Conservation (phyloP, 30 jellyfish, hydroid and myxozoan species). For the Chrysaora quinquecirrha region DNA sequence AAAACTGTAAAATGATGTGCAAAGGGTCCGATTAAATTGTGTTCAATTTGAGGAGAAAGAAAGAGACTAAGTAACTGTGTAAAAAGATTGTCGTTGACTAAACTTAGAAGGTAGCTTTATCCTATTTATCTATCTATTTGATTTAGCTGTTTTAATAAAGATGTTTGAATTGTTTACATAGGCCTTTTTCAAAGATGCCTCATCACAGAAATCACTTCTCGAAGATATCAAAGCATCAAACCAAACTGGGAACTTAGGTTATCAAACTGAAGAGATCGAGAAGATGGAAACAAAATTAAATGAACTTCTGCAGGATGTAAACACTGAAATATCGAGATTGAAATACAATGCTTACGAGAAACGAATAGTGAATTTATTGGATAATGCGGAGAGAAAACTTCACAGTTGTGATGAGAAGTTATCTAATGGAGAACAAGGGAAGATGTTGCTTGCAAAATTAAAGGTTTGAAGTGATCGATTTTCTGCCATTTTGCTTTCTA, state of each 20-base stretch:
- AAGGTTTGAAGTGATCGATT: constrained; percentile 50
- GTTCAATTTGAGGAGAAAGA: too few relatives aligned
- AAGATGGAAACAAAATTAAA: constrained; percentile 21
- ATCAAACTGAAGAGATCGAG: constrained; percentile 11
- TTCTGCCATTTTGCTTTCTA: not conserved
- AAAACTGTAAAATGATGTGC: too few relatives aligned
- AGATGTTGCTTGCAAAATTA: constrained; percentile 19
- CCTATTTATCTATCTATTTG: too few relatives aligned
- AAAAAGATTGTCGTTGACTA: too few relatives aligned
- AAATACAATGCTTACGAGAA: constrained; percentile 48
- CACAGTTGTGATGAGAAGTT: constrained; percentile 30
- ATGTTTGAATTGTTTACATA: too few relatives aligned
- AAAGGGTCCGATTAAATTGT: too few relatives aligned
- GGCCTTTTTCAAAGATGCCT: constrained; percentile 62
- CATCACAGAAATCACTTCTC: constrained; percentile 12
- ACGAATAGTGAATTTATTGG: constrained; percentile 47
- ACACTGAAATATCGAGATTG: constrained; percentile 32
- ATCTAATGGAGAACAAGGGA: constrained; percentile 40
- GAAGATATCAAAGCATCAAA: constrained; percentile 2
- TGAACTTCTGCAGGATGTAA: constrained; percentile 8
- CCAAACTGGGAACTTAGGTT: not conserved
- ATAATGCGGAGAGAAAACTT: constrained; percentile 57
- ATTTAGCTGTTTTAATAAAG: too few relatives aligned
- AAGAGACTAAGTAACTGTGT: too few relatives aligned
- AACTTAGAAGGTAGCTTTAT: too few relatives aligned